phyloP scores from a whole-genome alignment of 2,888 invertebrate genomes.

The Hoplodrina blanda region DNA sequence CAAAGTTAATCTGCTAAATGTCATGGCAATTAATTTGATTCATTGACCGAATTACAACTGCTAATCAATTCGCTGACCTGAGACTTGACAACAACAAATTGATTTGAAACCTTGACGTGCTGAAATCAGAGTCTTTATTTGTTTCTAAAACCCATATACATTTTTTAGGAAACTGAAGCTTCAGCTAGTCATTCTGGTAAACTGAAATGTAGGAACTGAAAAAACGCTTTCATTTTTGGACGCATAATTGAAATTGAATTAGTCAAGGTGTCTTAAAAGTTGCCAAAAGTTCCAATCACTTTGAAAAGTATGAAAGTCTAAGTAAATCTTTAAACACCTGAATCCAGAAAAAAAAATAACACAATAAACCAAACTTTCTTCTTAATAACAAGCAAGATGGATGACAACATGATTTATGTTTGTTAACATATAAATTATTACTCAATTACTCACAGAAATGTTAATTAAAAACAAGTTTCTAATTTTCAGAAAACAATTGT shows the following conservation, averaged over 20 bases:
- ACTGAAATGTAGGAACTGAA: background rate
- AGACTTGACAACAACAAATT: conserved; percentile 8
- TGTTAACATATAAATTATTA: conserved; percentile 44
- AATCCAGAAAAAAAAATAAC: background rate
- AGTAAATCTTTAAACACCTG: background rate
- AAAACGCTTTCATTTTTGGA: background rate
- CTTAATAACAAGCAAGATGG: conserved; percentile 1
- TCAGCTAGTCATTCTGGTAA: background rate
- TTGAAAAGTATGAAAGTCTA: background rate
- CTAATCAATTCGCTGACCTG: conserved; percentile 26
- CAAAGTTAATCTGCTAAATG: background rate
- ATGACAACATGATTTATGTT: conserved; percentile 23
- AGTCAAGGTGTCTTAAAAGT: background rate
- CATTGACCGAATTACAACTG: background rate
- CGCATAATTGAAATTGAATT: background rate
- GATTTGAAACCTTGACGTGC: conserved; percentile 7
- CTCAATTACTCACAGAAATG: conserved; percentile 31
- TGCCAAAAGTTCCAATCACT: background rate
- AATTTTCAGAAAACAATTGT: conserved; percentile 30
- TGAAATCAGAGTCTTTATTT: background rate
- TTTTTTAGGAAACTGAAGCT: background rate
- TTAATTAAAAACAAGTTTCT: conserved; percentile 37
- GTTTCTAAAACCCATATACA: background rate
- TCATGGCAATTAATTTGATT: background rate
- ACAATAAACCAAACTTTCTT: conserved; percentile 24